Evolutionary conservation across 23 tunicate genomes (phyloP).

Genomic region (Phallusia fumigata): DNA sequence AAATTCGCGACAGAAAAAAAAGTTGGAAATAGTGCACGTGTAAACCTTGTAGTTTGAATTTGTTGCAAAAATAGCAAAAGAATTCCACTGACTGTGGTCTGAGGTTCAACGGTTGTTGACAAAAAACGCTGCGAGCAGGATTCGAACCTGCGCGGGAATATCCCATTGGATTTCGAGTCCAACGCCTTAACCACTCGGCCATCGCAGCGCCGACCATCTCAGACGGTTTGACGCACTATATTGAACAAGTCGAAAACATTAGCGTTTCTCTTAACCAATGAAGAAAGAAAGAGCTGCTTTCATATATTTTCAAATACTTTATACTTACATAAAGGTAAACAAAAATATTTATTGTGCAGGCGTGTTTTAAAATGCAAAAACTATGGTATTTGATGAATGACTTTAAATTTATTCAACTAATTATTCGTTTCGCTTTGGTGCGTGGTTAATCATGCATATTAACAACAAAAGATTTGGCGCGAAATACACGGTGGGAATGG

Average conservation of each 20-base stretch:
- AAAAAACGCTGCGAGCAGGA: constrained; percentile 97
- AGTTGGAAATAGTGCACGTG: no score
- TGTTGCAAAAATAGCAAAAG: no score
- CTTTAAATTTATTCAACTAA: background rate
- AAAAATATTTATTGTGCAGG: background rate
- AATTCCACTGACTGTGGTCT: no score
- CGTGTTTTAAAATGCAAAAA: background rate
- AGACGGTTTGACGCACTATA: background rate
- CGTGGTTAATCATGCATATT: background rate
- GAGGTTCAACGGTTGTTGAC: no score
- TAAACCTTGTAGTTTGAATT: no score
- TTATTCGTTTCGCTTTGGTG: background rate
- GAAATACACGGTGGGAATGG: background rate
- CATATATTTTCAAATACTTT: background rate
- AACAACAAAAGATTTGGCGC: constrained; percentile 4
- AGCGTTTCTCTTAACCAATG: background rate
- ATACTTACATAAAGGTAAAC: background rate
- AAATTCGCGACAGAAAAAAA: no score
- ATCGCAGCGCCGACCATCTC: constrained; percentile 69
- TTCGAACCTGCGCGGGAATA: constrained; percentile 99
- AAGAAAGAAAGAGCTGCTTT: no score
- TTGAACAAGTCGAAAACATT: background rate
- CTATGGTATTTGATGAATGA: background rate
- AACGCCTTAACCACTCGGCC: constrained; percentile 99
- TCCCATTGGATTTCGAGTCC: constrained; percentile 98